Evolutionary conservation across 2,797 vertebrate species (phyloP), one percentile per base, ranked within the genome.

Genomic region (Phoebastria nigripes): DNA sequence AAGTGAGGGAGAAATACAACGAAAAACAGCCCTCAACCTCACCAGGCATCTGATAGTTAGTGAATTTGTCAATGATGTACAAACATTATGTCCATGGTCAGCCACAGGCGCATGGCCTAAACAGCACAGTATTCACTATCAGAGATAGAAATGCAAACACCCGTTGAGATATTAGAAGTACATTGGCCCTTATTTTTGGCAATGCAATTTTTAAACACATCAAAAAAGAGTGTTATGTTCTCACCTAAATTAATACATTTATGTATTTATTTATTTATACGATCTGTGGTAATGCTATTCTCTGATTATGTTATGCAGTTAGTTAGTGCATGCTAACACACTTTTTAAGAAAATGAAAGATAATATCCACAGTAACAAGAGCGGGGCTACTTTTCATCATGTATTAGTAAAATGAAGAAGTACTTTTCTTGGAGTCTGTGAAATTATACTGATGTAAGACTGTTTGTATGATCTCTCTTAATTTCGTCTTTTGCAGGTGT

Each of bases 401-500:
- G 2, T 29, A 61, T 37, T 26, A 42, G 12, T 56, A 51, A 88
- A 83, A 91, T 25, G 37, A 82, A 66, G 17, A 88, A 86, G 16
- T 73, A 33, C 2, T 61, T 80, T 80, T 71, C 65, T 35, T 90
- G 24, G 3, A 82, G 12, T 61, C 25, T 65, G 9, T 76, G 29
- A 76, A 89, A 51, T 76, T 39, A 49, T 39, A 69, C 8, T 21
- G 20, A 35, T 52, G 6, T 63, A 63, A 69, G 17, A 87, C 42
- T 47, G 29, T 67, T 70, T 80, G 26, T 65, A 54, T 25, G 35
- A 78, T 67, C 9, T 44, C 62, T 65, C 24, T 87, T 79, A 71
- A 89, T 79, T 89, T 87, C 9, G 6, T 9, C 35, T 92, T 92
- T 84, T 92, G 6, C 13, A 44, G 13, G 21, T 92, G 35, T 69